These are phyloP conservation scores for Sphaeridia pumilis DNA, from an alignment of 2,888 invertebrate species.

Conservation along the genomic window DNA sequence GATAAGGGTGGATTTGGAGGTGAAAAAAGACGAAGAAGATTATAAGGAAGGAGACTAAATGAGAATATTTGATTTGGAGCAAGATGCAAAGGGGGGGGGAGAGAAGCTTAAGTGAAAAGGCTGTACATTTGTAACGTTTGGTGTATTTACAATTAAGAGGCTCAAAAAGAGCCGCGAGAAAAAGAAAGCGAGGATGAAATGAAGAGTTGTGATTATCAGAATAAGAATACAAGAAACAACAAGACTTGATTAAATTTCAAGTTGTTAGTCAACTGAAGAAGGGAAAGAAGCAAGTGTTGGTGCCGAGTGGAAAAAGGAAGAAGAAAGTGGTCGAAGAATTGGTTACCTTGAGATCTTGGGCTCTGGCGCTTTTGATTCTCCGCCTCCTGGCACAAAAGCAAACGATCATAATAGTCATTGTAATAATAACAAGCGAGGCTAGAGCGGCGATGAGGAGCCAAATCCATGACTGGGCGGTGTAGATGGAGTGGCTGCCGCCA, in stretches of 20 bases:
- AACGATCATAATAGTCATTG: constrained; percentile 20
- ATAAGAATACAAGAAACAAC: no score
- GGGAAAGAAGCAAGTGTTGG: no score
- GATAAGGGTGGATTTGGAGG: not conserved
- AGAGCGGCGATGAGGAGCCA: constrained; percentile 25
- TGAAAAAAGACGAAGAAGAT: not conserved
- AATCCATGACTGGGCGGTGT: constrained; percentile 22
- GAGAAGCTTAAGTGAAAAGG: not conserved
- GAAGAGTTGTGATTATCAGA: no score
- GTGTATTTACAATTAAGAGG: no score
- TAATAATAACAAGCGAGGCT: constrained; percentile 17
- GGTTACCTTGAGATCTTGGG: constrained; percentile 27
- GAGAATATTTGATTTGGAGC: no score
- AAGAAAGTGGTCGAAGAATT: no score
- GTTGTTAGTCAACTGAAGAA: no score
- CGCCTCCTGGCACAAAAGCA: constrained; percentile 26
- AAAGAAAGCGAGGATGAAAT: no score
- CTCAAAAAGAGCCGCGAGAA: no score
- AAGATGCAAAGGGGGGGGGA: not conserved
- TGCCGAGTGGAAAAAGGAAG: no score
- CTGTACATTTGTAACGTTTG: not conserved
- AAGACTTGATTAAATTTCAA: no score
- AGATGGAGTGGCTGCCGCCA: constrained; percentile 15
- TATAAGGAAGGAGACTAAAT: no score
- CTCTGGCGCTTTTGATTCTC: constrained; percentile 23